Evolutionary conservation across 2,797 vertebrate genomes (phyloP).

Genomic region (Channallabes apus): DNA sequence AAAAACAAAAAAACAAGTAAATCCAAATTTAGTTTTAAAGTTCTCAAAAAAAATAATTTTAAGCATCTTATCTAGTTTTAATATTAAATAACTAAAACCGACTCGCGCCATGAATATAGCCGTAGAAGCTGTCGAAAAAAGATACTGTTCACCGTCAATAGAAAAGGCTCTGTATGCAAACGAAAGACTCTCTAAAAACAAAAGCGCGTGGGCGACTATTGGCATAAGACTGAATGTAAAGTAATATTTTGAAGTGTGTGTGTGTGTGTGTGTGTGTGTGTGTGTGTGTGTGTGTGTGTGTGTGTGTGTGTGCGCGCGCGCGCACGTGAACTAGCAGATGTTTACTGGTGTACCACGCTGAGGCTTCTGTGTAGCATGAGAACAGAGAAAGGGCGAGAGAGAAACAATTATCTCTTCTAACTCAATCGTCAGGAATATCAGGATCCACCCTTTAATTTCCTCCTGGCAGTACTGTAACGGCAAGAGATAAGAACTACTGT

Average conservation of each 20-base stretch:
- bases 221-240: not conserved
- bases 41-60: too few species aligned
- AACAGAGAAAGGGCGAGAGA: not conserved
- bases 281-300: conserved; percentile 49
- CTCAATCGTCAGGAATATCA: not conserved
- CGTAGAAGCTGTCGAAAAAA: too few species aligned
- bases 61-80: too few species aligned
- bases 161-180: not conserved
- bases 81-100: too few species aligned
- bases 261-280: conserved; percentile 55
- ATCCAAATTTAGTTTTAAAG: too few species aligned
- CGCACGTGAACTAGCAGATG: conserved; percentile 5
- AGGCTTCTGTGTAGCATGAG: not conserved
- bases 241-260: conserved; percentile 33
- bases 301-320: conserved; percentile 55
- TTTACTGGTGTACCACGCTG: not conserved
- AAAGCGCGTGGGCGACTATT: not conserved
- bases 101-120: too few species aligned
- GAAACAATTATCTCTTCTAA: not conserved
- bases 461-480: not conserved
- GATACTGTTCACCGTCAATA: not conserved
- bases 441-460: conserved; percentile 15
- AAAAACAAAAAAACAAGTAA: too few species aligned
- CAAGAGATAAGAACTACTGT: not conserved
- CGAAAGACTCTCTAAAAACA: not conserved